Conservation (phyloP, 2,113 vertebrate species). For the Cephalopterus ornatus region DNA sequence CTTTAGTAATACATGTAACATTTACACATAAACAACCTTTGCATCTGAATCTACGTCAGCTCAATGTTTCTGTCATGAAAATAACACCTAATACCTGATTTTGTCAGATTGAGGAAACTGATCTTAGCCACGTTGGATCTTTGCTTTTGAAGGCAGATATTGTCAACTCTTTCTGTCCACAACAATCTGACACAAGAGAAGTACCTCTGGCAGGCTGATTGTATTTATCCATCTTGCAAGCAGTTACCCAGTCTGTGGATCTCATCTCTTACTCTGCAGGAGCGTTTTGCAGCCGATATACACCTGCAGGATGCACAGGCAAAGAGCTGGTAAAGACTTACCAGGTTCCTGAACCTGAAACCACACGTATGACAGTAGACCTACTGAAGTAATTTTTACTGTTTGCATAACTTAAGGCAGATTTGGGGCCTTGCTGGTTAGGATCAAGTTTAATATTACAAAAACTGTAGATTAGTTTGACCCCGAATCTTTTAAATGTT, state of each 20-base stretch:
- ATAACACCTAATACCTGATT: background rate
- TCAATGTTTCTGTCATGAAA: background rate
- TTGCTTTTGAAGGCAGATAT: background rate
- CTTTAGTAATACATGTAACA: background rate
- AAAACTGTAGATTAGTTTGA: background rate
- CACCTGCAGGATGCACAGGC: background rate
- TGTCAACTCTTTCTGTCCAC: background rate
- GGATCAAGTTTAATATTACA: background rate
- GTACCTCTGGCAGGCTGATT: background rate
- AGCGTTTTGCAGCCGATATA: background rate
- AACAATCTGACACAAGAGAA: background rate
- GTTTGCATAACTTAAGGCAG: background rate
- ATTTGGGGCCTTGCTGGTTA: background rate
- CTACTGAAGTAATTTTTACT: background rate
- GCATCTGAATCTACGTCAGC: constrained; percentile 2
- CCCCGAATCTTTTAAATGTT: background rate
- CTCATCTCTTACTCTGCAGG: background rate
- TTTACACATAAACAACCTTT: constrained; percentile 16
- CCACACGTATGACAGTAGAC: background rate
- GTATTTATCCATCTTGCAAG: background rate
- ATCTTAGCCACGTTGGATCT: background rate
- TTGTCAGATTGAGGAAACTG: background rate
- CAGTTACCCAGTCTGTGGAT: background rate
- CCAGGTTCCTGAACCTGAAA: background rate
- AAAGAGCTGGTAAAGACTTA: background rate